phyloP scores from a whole-genome alignment of 2,888 invertebrate genomes.

The Hetaerina titia region DNA sequence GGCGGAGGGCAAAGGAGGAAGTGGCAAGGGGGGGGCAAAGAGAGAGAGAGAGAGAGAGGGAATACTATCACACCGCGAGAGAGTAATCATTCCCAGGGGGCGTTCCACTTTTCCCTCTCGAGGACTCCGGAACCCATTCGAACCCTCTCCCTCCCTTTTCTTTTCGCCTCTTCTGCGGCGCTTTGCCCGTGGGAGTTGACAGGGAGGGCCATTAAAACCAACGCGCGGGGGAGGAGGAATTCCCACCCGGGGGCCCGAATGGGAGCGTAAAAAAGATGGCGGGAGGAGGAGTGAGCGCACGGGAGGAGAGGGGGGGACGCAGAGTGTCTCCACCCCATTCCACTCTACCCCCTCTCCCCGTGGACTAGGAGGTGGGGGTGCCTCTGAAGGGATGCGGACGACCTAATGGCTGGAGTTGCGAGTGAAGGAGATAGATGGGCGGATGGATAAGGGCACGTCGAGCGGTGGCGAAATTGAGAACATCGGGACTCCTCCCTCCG shows the following conservation, averaged over 20 bases:
- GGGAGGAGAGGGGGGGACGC: background rate
- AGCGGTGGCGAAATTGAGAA: no score
- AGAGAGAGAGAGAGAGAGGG: background rate
- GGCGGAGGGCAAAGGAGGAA: background rate
- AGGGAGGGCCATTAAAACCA: slow-evolving; percentile 19
- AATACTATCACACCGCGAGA: slow-evolving; percentile 56
- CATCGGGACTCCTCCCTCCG: no score
- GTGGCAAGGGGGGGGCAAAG: background rate
- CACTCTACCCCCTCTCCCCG: background rate
- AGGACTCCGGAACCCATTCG: slow-evolving; percentile 50
- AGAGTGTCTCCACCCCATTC: background rate
- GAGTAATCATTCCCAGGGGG: slow-evolving; percentile 43
- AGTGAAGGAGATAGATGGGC: background rate
- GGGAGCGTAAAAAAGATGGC: background rate
- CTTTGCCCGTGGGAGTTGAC: slow-evolving; percentile 10
- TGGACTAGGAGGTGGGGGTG: background rate
- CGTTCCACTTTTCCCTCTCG: slow-evolving; percentile 46
- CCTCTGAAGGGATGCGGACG: background rate
- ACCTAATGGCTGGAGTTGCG: background rate
- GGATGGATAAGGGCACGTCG: background rate
- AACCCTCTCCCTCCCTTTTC: background rate
- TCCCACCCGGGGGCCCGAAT: background rate
- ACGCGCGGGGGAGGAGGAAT: background rate
- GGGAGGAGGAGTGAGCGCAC: background rate
- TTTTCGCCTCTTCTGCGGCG: background rate